Conservation (phyloP, 2,797 vertebrate genomes). For the Sorex maritimensis region DNA sequence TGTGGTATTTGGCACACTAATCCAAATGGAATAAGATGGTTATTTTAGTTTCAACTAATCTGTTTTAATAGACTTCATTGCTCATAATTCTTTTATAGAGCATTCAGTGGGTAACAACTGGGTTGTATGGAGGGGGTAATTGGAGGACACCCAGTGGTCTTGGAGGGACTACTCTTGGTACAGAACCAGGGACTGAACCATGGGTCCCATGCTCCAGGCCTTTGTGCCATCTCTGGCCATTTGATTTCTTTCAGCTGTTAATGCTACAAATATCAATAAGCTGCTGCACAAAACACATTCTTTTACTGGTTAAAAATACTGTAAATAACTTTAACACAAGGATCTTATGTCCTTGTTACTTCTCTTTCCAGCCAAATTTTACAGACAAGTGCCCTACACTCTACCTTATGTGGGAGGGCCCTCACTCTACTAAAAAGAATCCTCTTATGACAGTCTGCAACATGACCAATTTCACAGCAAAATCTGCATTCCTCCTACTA, state of each 20-base stretch:
- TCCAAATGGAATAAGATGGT: neutral
- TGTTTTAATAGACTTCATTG: neutral
- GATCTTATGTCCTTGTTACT: neutral
- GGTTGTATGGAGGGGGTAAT: too few relatives aligned
- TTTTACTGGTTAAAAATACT: neutral
- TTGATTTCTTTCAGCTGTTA: neutral
- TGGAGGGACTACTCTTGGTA: too few relatives aligned
- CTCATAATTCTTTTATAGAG: neutral
- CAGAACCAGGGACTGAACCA: too few relatives aligned
- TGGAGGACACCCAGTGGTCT: too few relatives aligned
- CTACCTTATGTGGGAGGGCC: neutral
- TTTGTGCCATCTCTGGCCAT: too few relatives aligned
- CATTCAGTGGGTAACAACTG: neutral
- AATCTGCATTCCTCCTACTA: neutral
- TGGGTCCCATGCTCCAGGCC: too few relatives aligned
- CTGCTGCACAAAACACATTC: neutral
- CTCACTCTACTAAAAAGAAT: neutral
- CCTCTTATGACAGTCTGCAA: neutral
- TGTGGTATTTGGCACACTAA: neutral
- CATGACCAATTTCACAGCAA: neutral
- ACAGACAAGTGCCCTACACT: neutral
- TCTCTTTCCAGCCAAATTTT: neutral
- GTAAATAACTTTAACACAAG: neutral
- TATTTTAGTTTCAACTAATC: conserved; percentile 13
- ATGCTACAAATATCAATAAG: neutral